Base-by-base conservation (phyloP, 2,888 invertebrate species). In the Theristus sp. region DNA sequence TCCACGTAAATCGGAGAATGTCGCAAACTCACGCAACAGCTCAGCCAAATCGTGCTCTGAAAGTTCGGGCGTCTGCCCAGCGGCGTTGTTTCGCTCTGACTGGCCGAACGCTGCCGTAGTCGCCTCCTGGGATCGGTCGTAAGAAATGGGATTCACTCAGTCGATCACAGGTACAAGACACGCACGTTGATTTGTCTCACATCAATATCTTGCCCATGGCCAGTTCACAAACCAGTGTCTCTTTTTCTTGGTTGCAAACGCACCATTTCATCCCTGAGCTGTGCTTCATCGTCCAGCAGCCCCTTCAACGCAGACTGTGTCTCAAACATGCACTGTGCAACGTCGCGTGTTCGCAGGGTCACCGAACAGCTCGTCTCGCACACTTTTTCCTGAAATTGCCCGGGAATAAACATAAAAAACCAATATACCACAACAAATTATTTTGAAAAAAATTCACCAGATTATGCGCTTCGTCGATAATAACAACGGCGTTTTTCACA, bases 401-500 rank as follows among this genome's bases (percentile, higher is more conserved):
- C 3, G 22, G 10, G 6, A 58, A 10, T n/a, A 38, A 52, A 20
- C 52, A 52, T n/a, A 38, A 20, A 10, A 38, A 38, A 13, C 10
- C 38, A 38, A 38, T 20, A 10, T 20, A 61, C 53, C 2, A 63
- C 13, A 22, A 58, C 30, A 47, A 17, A 54, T 27, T 53, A 60
- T 31, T 20, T 6, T n/a, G 10, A 52, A 10, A 17, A 27, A 55
- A 20, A 66, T 71, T 66, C 67, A 78, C 93, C 65, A 98, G 84
- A 78, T 98, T 99, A 73, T 98, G 98, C 1, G 90, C 98, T 77
- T 98, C 98, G 79, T 98, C 98, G 67, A 99, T 81, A 63, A 99
- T 90, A 25, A 99, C 79, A 53, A 93, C 82, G 66, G 84, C 84
- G 69, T 86, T 85, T 67, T 82, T 74, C 20, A 83, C 68, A 63